Conservation (phyloP, 1,140 invertebrate species). For the Hyphantria cunea region DNA sequence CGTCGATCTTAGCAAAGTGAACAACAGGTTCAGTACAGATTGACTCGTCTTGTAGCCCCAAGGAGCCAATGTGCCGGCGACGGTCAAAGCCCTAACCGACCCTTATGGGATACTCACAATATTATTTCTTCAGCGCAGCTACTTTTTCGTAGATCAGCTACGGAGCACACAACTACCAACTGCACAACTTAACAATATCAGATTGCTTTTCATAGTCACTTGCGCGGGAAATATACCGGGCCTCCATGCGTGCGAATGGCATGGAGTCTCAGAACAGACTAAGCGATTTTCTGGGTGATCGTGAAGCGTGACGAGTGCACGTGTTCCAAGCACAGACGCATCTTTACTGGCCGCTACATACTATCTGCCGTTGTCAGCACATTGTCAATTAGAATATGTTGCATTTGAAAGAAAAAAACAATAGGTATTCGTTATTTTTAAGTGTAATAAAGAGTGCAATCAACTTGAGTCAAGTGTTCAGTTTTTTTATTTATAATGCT, state of each 20-base stretch:
- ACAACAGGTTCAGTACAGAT: conserved; percentile 52
- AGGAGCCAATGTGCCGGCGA: conserved; percentile 36
- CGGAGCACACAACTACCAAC: conserved; percentile 33
- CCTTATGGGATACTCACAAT: conserved; percentile 51
- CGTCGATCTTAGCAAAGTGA: conserved; percentile 49
- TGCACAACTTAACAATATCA: conserved; percentile 40
- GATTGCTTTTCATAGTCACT: conserved; percentile 54
- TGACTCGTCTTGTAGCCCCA: conserved; percentile 40
- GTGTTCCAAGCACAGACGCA: conserved; percentile 57
- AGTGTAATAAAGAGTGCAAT: no score
- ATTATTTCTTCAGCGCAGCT: conserved; percentile 51
- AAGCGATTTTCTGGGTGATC: conserved; percentile 68
- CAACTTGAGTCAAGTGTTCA: no score
- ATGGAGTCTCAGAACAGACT: conserved; percentile 66
- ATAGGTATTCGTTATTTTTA: no score
- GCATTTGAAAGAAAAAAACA: no score
- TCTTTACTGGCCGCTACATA: conserved; percentile 33
- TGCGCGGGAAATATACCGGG: conserved; percentile 50
- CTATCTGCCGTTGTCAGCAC: not conserved
- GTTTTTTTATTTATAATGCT: no score
- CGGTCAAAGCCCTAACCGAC: conserved; percentile 46
- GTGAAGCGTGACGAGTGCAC: conserved; percentile 73
- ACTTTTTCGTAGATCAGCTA: conserved; percentile 23
- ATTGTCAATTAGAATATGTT: no score
- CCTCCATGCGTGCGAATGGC: conserved; percentile 61